phyloP scores from a whole-genome alignment of 1,140 invertebrate genomes.

The Agrilus planipennis region DNA sequence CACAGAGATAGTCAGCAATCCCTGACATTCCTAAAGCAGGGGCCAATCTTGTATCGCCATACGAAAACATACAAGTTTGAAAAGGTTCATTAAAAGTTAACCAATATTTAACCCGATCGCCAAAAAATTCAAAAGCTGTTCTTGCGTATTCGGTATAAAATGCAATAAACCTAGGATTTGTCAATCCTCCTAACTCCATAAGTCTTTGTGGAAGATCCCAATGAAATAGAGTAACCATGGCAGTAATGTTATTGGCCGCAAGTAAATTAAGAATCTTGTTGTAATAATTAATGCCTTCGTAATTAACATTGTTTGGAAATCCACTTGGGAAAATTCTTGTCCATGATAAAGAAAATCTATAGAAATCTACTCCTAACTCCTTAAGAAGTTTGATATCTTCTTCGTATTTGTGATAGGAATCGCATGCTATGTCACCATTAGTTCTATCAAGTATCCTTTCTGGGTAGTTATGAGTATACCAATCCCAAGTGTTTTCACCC shows the following conservation, averaged over 20 bases:
- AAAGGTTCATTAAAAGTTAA: conserved; percentile 31
- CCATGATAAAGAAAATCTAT: conserved; percentile 53
- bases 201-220: conserved; percentile 22
- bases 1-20: conserved; percentile 41
- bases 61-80: conserved; percentile 14
- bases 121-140: conserved; percentile 11
- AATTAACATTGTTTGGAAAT: conserved; percentile 38
- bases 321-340: conserved; percentile 43
- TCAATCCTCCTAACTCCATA: conserved; percentile 25
- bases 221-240: conserved; percentile 39
- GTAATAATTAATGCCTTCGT: conserved; percentile 50
- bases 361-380: conserved; percentile 37
- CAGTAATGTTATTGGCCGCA: conserved; percentile 38
- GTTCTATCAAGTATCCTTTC: conserved; percentile 27
- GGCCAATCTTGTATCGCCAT: conserved; percentile 12
- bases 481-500: conserved; percentile 32
- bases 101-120: conserved; percentile 34
- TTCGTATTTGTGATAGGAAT: conserved; percentile 38
- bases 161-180: conserved; percentile 22
- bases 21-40: conserved; percentile 33
- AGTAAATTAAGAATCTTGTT: conserved; percentile 46
- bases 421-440: conserved; percentile 41
- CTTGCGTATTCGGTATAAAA: conserved; percentile 26
- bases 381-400: conserved; percentile 38
- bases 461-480: conserved; percentile 21